Evolutionary conservation across 1,140 invertebrate species (phyloP).

Genomic region (Acyrthosiphon pisum): DNA sequence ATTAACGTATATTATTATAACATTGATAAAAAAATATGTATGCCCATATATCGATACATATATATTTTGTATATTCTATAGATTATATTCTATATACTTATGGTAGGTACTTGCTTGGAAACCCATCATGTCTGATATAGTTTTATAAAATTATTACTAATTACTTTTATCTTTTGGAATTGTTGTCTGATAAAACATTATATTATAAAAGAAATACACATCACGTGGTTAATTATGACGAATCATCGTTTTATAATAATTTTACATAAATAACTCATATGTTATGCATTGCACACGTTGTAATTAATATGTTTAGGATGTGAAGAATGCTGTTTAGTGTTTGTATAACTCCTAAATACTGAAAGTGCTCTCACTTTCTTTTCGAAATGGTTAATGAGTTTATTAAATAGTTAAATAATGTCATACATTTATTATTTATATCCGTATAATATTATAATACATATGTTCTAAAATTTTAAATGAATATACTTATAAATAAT

Average conservation of each 20-base stretch:
- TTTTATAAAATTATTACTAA: neutral
- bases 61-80: neutral
- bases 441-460: neutral
- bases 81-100: neutral
- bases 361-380: constrained; percentile 17
- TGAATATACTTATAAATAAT: neutral
- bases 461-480: no score
- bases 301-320: constrained; percentile 16
- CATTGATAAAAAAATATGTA: constrained; percentile 26
- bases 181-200: neutral
- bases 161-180: neutral
- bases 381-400: neutral
- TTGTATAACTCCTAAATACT: neutral
- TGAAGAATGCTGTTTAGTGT: constrained; percentile 29
- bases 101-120: neutral
- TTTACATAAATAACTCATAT: constrained; percentile 13
- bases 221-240: neutral
- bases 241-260: constrained; percentile 9
- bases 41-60: no score
- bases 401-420: neutral
- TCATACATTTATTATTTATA: neutral
- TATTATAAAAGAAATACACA: neutral
- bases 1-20: constrained; percentile 9
- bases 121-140: neutral
- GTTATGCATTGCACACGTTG: neutral